Percentiles rank a stretch among this genome's conserved stretches.
These are phyloP conservation scores for Graptemys geographica DNA, from an alignment of 2,797 vertebrate species.

Conservation along the genomic window DNA sequence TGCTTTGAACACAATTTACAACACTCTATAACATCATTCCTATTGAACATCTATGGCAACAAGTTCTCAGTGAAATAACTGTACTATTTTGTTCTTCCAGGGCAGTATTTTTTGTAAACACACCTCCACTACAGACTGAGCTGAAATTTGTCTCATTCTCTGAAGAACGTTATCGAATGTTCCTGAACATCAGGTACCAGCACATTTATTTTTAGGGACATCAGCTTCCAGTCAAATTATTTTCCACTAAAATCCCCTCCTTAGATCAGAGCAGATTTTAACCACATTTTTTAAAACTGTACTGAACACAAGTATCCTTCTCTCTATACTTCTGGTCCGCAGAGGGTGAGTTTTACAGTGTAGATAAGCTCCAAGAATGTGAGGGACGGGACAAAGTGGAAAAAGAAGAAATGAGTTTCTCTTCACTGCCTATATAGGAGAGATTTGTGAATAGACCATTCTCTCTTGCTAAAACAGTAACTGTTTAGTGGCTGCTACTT, in stretches of 20 bases:
- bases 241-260: rapidly evolving
- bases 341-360: rapidly evolving
- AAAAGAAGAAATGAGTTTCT: rapidly evolving
- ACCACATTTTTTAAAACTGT: background rate
- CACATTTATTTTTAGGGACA: background rate
- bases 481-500: background rate
- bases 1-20: background rate
- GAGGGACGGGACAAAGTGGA: background rate
- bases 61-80: background rate
- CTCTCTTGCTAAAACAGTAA: rapidly evolving
- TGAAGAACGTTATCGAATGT: background rate
- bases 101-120: background rate
- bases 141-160: background rate
- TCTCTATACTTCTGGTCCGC: background rate
- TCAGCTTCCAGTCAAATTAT: rapidly evolving
- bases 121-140: rapidly evolving
- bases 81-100: background rate
- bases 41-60: background rate
- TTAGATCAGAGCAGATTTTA: rapidly evolving
- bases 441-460: background rate
- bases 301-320: background rate
- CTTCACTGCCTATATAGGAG: rapidly evolving
- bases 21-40: background rate
- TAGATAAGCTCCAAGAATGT: rapidly evolving
- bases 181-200: rapidly evolving